These are phyloP conservation scores for Apodemus sylvaticus DNA, from an alignment of 2,113 vertebrate genomes.

Conservation along the genomic window DNA sequence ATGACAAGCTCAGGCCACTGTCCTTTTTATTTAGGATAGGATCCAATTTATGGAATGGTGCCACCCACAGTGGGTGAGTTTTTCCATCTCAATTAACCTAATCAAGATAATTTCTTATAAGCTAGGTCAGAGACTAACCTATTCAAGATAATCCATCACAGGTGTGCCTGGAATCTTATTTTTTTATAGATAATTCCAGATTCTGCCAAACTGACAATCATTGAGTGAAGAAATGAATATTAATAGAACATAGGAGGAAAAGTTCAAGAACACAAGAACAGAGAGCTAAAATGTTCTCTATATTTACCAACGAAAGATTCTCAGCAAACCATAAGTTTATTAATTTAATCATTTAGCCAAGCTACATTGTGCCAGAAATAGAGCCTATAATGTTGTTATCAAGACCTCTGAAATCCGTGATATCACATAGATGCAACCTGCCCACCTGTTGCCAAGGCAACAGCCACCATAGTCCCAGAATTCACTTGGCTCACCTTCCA, in stretches of 20 bases:
- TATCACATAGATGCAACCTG: no score
- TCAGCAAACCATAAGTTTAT: conserved; percentile 24
- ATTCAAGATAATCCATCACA: not conserved
- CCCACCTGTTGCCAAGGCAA: no score
- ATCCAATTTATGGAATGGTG: not conserved
- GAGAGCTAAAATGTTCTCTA: conserved; percentile 21
- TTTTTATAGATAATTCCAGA: not conserved
- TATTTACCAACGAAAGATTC: conserved; percentile 41
- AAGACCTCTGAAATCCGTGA: no score
- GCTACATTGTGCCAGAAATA: conserved; percentile 33
- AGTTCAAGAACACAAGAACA: conserved; percentile 34
- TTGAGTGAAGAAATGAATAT: not conserved
- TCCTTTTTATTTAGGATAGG: not conserved
- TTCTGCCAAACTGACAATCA: not conserved
- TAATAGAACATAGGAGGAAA: conserved; percentile 37
- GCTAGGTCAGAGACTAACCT: not conserved
- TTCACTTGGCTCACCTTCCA: no score
- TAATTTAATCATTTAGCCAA: conserved; percentile 53
- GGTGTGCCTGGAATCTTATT: not conserved
- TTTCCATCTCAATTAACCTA: not conserved
- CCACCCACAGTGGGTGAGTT: not conserved
- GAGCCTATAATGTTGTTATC: not conserved
- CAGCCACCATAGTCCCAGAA: no score
- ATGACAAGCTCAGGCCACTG: not conserved
- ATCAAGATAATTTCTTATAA: not conserved